phyloP scores from a whole-genome alignment of 2,113 vertebrate species.

The Sphaerodactylus townsendi region DNA sequence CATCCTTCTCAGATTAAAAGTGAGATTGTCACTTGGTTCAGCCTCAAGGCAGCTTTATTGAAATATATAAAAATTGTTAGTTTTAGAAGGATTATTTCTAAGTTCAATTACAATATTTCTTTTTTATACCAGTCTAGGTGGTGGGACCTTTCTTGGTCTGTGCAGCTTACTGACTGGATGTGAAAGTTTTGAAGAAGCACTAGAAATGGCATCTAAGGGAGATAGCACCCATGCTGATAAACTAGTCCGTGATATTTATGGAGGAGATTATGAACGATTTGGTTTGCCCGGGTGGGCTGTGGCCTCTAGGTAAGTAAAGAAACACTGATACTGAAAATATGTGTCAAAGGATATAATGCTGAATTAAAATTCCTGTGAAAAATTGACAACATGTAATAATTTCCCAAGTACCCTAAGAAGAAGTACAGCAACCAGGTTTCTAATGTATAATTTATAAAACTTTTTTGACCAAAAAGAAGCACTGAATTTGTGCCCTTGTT shows the following conservation, averaged over 20 bases:
- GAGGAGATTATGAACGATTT: constrained; percentile 84
- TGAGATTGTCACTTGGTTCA: not conserved
- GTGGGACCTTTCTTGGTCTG: constrained; percentile 82
- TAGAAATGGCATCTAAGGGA: constrained; percentile 85
- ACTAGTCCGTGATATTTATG: constrained; percentile 83
- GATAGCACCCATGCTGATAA: constrained; percentile 82
- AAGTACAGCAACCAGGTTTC: not conserved
- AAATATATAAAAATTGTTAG: not conserved
- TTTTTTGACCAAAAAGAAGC: not conserved
- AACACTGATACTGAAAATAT: not conserved
- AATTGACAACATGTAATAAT: not conserved
- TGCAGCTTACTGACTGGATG: constrained; percentile 84
- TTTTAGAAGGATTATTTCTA: not conserved
- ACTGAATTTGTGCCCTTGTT: not conserved
- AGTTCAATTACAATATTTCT: not conserved
- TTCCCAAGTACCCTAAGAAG: not conserved
- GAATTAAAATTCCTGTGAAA: not conserved
- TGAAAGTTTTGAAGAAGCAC: constrained; percentile 85
- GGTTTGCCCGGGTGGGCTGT: constrained; percentile 83
- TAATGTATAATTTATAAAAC: not conserved
- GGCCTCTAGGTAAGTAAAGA: constrained; percentile 77
- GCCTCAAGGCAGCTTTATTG: not conserved
- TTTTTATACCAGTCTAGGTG: constrained; percentile 77
- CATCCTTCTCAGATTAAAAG: not conserved
- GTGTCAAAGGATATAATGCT: not conserved